Evolutionary conservation across 2,888 invertebrate genomes (phyloP).

Genomic region (Lysandra coridon): DNA sequence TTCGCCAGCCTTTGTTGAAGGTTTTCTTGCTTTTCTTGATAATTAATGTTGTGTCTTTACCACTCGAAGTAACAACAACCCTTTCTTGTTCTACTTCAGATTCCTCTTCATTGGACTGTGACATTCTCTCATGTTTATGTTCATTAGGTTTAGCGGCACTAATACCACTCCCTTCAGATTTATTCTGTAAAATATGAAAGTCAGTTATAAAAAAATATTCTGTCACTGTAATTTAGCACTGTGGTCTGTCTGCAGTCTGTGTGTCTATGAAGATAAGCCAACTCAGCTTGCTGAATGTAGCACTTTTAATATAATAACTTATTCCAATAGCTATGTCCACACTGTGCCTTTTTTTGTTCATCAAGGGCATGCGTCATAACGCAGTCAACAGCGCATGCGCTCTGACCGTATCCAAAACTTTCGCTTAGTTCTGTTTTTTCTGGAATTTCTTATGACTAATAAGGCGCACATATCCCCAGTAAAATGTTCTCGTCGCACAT

Average conservation of each 20-base stretch:
- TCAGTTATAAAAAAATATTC: not conserved
- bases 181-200: not conserved
- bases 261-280: not conserved
- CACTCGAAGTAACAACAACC: not conserved
- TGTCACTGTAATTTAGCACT: not conserved
- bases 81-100: not conserved
- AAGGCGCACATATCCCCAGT: too few species aligned
- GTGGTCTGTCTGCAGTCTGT: not conserved
- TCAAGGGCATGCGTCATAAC: too few species aligned
- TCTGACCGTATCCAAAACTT: too few species aligned
- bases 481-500: too few species aligned
- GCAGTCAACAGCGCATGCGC: too few species aligned
- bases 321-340: not conserved
- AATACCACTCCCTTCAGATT: not conserved
- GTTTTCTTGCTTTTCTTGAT: slow-evolving; percentile 21
- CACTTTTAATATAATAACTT: not conserved
- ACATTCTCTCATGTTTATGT: not conserved
- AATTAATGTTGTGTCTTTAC: not conserved
- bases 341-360: too few species aligned
- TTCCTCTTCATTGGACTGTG: not conserved
- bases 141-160: not conserved
- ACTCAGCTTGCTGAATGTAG: not conserved
- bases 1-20: slow-evolving; percentile 34
- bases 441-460: too few species aligned
- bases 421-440: too few species aligned